phyloP scores from a whole-genome alignment of 2,113 vertebrate genomes.

The Scortum barcoo region DNA sequence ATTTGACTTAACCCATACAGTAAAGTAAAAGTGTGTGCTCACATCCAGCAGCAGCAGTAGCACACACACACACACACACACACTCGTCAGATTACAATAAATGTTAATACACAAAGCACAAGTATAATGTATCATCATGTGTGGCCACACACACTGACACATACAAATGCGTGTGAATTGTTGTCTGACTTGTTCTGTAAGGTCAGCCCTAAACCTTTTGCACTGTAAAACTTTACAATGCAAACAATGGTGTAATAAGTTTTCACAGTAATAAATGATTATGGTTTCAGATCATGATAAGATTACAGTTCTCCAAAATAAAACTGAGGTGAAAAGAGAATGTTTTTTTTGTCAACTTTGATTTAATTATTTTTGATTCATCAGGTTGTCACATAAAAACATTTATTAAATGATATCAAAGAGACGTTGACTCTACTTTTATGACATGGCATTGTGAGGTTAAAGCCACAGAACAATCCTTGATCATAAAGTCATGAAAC shows the following conservation, averaged over 20 bases:
- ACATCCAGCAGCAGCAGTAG: neutral
- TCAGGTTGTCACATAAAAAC: neutral
- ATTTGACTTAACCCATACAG: conserved; percentile 33
- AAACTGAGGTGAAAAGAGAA: too few species aligned
- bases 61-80: conserved; percentile 4
- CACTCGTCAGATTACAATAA: conserved; percentile 7
- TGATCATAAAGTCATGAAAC: conserved; percentile 29
- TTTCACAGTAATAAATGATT: neutral
- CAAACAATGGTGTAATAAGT: neutral
- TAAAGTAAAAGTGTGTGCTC: conserved; percentile 3
- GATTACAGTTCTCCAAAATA: neutral
- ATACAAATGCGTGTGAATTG: neutral
- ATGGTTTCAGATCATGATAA: neutral
- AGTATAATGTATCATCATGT: neutral
- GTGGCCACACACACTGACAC: neutral
- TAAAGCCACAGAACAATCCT: neutral
- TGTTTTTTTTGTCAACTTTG: too few species aligned
- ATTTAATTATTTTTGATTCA: neutral
- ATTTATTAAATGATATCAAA: neutral
- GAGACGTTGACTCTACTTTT: neutral
- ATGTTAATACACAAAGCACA: neutral
- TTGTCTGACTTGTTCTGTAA: neutral
- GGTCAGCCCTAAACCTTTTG: neutral
- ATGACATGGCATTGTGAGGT: neutral
- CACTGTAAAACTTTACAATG: neutral